Evolutionary conservation across 1,140 invertebrate genomes (phyloP).

Genomic region (Trichonephila clavipes): DNA sequence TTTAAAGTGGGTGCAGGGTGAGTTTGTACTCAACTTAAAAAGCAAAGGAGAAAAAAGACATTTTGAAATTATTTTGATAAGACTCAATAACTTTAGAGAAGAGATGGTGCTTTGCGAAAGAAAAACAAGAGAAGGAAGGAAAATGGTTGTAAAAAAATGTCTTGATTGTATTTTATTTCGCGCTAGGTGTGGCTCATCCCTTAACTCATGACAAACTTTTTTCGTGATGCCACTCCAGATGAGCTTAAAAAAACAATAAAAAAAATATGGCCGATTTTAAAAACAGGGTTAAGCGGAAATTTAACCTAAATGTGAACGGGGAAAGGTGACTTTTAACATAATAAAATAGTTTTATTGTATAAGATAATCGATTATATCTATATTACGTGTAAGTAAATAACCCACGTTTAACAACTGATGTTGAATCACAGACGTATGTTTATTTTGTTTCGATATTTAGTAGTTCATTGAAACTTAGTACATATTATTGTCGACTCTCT

Average conservation of each 20-base stretch:
- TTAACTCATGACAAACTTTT: neutral
- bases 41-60: neutral
- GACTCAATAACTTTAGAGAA: neutral
- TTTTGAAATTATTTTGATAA: neutral
- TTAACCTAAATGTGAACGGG: neutral
- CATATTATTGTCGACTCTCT: too few relatives aligned
- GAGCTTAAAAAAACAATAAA: neutral
- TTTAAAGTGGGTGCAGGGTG: neutral
- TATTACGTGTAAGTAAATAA: too few relatives aligned
- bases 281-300: conserved; percentile 9
- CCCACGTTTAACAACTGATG: too few relatives aligned
- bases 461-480: too few relatives aligned
- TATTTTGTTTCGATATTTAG: too few relatives aligned
- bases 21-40: neutral
- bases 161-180: neutral
- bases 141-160: neutral
- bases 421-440: too few relatives aligned
- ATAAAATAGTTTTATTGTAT: neutral
- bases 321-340: neutral
- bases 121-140: neutral
- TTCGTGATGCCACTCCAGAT: neutral
- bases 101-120: neutral
- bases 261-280: neutral
- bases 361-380: too few relatives aligned
- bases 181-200: neutral